Evolutionary conservation across 2,888 invertebrate genomes (phyloP), one percentile per base, ranked within the genome.

Genomic region (Hyles lineata): DNA sequence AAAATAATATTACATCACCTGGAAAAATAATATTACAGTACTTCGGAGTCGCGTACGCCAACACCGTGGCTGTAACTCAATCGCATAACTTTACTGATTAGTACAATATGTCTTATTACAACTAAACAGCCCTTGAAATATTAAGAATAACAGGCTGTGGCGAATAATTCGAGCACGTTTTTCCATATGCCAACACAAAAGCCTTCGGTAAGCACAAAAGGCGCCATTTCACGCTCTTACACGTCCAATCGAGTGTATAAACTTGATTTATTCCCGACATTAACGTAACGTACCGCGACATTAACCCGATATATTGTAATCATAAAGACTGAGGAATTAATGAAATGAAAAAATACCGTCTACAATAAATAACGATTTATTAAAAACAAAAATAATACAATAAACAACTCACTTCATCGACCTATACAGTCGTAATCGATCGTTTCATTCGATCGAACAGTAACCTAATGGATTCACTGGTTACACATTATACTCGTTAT

Each of bases 361-460:
- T 29, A 78, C 80, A 90, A 92, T 93, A 92, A 93, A 92, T 92
- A 92, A 90, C 87, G 50, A 76, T 90, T 91, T 92, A 92, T 92
- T 91, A 76, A 82, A 84, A 90, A 89, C 84, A 87, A 87, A 87
- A 81, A 85, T 83, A 82, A 79, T 79, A 82, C 81, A 82, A 15
- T 67, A 85, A 82, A 70, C 78, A 79, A 77, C 76, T 78, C 73
- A 74, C 50, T 72, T 71, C 17, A 21, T 60, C 32, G 60, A 63
- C n/a, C 55, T 17, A 55, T n/a, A 55, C 17, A 67, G 15, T 23
- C 23, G 9, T 9, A 21, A 63, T 63, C 63, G 43, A 32, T 19
- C 43, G 15, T 29, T 35, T 59, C n/a, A 70, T 60, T 70, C 59
- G 70, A 70, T 59, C 43, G 11, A 70, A 43, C 23, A 67, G 67